Conservation (phyloP, 1,140 invertebrate genomes). For the Drosophila willistoni region DNA sequence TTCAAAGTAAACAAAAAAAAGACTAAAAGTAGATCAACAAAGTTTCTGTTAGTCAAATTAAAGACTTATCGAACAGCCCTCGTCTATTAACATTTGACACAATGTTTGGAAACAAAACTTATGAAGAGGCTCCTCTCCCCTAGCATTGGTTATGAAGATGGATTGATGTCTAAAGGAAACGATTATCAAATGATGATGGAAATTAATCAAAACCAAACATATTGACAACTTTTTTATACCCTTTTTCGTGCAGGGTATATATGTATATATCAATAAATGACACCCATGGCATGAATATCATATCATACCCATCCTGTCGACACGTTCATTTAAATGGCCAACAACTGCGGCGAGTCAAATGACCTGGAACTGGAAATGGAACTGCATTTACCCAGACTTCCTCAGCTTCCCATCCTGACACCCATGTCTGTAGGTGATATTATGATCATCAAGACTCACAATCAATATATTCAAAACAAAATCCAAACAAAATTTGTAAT, state of each 20-base stretch:
- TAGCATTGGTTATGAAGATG: too few relatives aligned
- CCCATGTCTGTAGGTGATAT: not conserved
- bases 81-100: too few relatives aligned
- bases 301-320: conserved; percentile 66
- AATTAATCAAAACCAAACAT: too few relatives aligned
- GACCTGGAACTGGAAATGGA: conserved; percentile 38
- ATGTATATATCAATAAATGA: conserved; percentile 48
- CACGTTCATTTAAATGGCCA: conserved; percentile 65
- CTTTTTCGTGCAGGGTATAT: not conserved
- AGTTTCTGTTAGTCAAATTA: too few relatives aligned
- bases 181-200: too few relatives aligned
- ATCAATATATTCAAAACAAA: not conserved
- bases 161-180: too few relatives aligned
- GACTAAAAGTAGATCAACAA: too few relatives aligned
- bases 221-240: not conserved
- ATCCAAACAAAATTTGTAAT: not conserved
- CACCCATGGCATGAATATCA: conserved; percentile 27
- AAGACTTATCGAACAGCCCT: too few relatives aligned
- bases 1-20: too few relatives aligned
- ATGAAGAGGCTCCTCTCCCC: too few relatives aligned
- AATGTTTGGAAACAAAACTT: too few relatives aligned
- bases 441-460: not conserved
- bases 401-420: not conserved
- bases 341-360: conserved; percentile 29
- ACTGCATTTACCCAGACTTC: not conserved